Evolutionary conservation across 2,113 vertebrate genomes (phyloP).

Genomic region (Ochotona princeps): DNA sequence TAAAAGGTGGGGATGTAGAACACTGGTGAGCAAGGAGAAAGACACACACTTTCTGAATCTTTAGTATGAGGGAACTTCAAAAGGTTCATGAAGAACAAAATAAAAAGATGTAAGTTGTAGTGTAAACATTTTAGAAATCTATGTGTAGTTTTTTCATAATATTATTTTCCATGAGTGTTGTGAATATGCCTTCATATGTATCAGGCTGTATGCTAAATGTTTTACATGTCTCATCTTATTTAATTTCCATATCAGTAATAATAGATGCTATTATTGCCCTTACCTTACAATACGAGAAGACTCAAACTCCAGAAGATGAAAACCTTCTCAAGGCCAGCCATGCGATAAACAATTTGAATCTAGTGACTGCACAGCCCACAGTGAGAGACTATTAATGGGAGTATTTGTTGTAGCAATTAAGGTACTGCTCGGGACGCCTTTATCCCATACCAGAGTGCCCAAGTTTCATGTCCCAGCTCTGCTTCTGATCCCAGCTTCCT

Average conservation of each 20-base stretch:
- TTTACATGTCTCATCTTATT: slow-evolving; percentile 51
- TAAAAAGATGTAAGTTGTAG: too few relatives aligned
- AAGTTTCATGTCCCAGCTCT: too few relatives aligned
- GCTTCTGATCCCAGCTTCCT: too few relatives aligned
- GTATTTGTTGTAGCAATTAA: too few relatives aligned
- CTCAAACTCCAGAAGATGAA: slow-evolving; percentile 48
- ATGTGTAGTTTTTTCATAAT: too few relatives aligned
- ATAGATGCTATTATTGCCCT: slow-evolving; percentile 20
- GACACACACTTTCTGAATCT: background rate
- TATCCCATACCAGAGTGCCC: too few relatives aligned
- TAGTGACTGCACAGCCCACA: slow-evolving; percentile 48
- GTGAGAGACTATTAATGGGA: slow-evolving; percentile 48
- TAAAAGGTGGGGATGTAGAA: background rate
- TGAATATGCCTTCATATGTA: too few relatives aligned
- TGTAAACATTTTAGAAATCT: too few relatives aligned
- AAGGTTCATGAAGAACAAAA: too few relatives aligned
- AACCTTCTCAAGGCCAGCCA: slow-evolving; percentile 24
- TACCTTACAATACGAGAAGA: slow-evolving; percentile 54
- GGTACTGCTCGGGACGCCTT: too few relatives aligned
- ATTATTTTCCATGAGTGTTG: too few relatives aligned
- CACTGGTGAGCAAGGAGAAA: background rate
- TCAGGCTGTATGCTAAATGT: slow-evolving; percentile 9
- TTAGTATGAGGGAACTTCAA: background rate
- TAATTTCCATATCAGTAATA: slow-evolving; percentile 34
- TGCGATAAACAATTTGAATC: slow-evolving; percentile 11